phyloP scores from a whole-genome alignment of 2,888 invertebrate species.

The Beris chalybata region DNA sequence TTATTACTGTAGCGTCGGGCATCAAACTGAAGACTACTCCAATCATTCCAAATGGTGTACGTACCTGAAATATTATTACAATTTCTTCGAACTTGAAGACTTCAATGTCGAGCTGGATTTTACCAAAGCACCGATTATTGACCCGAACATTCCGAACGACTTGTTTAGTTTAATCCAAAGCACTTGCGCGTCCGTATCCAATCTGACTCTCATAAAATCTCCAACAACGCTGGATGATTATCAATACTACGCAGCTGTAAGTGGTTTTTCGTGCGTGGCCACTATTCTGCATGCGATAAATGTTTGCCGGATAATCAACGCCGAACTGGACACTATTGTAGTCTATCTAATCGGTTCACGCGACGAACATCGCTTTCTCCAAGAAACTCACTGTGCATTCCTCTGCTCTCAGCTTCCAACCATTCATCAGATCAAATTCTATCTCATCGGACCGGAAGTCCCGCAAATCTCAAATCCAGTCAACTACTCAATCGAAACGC shows the following conservation, averaged over 20 bases:
- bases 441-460: constrained; percentile 46
- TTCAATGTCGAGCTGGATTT: constrained; percentile 6
- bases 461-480: neutral
- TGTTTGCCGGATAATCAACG: constrained; percentile 34
- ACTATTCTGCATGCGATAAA: constrained; percentile 45
- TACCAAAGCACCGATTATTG: neutral
- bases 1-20: constrained; percentile 46
- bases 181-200: constrained; percentile 27
- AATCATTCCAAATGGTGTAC: constrained; percentile 44
- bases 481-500: constrained; percentile 3
- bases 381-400: constrained; percentile 44
- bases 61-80: constrained; percentile 45
- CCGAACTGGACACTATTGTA: constrained; percentile 34
- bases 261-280: constrained; percentile 48
- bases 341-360: constrained; percentile 46
- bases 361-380: constrained; percentile 45
- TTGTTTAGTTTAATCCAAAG: constrained; percentile 41
- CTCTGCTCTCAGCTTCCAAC: constrained; percentile 46
- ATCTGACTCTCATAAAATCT: constrained; percentile 37
- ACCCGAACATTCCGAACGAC: constrained; percentile 37
- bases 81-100: constrained; percentile 43
- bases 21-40: constrained; percentile 40
- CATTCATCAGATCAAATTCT: constrained; percentile 42
- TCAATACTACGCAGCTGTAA: constrained; percentile 44
- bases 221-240: constrained; percentile 41